Conservation (phyloP, 1,140 invertebrate genomes). For the Bombus impatiens region DNA sequence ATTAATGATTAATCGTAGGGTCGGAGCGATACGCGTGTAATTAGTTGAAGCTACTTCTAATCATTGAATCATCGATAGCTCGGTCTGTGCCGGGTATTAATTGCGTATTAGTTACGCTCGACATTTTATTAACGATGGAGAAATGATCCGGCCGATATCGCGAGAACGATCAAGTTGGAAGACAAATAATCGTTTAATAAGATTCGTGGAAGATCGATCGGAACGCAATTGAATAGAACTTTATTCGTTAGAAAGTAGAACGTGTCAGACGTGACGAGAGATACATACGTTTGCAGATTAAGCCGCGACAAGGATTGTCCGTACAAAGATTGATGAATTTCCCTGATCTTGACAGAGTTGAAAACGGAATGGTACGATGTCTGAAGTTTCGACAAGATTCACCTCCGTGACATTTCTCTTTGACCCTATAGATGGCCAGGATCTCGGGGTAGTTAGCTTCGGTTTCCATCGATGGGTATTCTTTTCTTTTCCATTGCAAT, state of each 20-base stretch:
- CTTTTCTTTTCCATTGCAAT: slow-evolving; percentile 50
- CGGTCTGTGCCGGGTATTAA: background rate
- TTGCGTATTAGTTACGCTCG: slow-evolving; percentile 8
- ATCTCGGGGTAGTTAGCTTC: background rate
- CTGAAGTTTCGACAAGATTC: slow-evolving; percentile 10
- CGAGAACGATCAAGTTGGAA: background rate
- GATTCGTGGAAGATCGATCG: background rate
- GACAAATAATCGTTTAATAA: background rate
- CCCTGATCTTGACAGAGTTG: background rate
- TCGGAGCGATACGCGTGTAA: background rate
- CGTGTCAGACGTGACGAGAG: background rate
- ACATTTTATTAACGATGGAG: background rate
- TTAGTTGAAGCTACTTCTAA: slow-evolving; percentile 34
- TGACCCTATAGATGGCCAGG: background rate
- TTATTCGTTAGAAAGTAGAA: background rate
- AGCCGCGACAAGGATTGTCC: background rate
- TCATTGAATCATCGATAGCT: slow-evolving; percentile 1
- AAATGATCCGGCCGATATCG: background rate
- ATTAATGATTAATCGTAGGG: slow-evolving; percentile 10
- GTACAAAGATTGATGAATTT: slow-evolving; percentile 28
- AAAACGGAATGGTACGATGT: background rate
- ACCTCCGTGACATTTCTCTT: background rate
- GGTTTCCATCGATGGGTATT: background rate
- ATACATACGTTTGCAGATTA: background rate
- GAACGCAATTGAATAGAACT: background rate